These are phyloP conservation scores for Plectrocnemia conspersa DNA, from an alignment of 1,140 invertebrate genomes.

Conservation along the genomic window DNA sequence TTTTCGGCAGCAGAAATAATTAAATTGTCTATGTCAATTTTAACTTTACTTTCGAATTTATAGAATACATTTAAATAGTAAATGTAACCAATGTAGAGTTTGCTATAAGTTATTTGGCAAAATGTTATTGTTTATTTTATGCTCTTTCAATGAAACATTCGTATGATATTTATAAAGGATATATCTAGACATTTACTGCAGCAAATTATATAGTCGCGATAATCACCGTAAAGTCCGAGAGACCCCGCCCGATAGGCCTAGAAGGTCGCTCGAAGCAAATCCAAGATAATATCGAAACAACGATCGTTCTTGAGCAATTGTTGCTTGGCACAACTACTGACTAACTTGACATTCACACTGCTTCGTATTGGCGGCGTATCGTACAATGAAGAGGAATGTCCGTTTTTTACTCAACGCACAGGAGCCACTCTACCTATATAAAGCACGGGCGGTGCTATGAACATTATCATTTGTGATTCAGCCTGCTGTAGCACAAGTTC, in stretches of 20 bases:
- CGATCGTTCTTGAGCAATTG: conserved; percentile 1
- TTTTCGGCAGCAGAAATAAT: too few species aligned
- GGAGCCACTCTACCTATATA: conserved; percentile 17
- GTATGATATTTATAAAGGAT: too few species aligned
- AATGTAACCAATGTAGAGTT: too few species aligned
- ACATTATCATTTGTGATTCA: conserved; percentile 29
- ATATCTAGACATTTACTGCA: too few species aligned
- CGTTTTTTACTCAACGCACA: conserved; percentile 3
- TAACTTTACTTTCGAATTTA: too few species aligned
- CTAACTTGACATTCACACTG: conserved; percentile 4
- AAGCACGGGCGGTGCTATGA: background rate
- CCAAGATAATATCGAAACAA: background rate
- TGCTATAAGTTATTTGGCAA: too few species aligned
- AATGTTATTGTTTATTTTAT: too few species aligned
- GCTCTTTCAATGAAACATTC: too few species aligned
- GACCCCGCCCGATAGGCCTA: background rate
- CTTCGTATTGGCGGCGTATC: too few species aligned
- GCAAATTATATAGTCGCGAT: too few species aligned
- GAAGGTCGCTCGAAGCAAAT: background rate
- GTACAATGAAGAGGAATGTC: conserved; percentile 8
- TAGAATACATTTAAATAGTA: too few species aligned
- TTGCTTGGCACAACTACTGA: background rate
- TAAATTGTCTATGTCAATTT: too few species aligned
- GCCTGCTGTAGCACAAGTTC: conserved; percentile 14
- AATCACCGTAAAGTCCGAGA: background rate